phyloP scores from a whole-genome alignment of 1,140 invertebrate species.

The Drosophila rufa region DNA sequence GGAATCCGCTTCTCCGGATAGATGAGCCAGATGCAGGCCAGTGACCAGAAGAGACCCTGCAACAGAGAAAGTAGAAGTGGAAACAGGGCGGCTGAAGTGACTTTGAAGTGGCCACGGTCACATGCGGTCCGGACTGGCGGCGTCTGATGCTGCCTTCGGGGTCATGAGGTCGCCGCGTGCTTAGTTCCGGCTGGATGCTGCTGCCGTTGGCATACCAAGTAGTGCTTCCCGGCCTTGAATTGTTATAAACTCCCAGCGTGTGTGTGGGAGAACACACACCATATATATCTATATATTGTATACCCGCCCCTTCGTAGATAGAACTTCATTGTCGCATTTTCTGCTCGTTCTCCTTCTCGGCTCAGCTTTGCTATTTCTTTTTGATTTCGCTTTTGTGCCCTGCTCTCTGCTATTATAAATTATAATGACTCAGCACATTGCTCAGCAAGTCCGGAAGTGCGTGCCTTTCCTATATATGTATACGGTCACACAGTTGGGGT shows the following conservation, averaged over 20 bases:
- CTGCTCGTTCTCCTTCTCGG: slow-evolving; percentile 34
- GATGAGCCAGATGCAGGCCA: slow-evolving; percentile 90
- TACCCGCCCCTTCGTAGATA: slow-evolving; percentile 21
- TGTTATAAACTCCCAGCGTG: slow-evolving; percentile 62
- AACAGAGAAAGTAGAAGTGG: slow-evolving; percentile 18
- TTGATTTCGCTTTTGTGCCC: slow-evolving; percentile 32
- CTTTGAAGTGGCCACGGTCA: slow-evolving; percentile 45
- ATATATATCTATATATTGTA: background rate
- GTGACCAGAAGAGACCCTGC: slow-evolving; percentile 91
- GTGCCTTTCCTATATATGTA: slow-evolving; percentile 37
- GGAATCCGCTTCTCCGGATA: slow-evolving; percentile 89
- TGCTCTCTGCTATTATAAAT: slow-evolving; percentile 69
- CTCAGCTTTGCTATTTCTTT: slow-evolving; percentile 20
- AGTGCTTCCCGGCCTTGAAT: slow-evolving; percentile 65
- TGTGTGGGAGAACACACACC: slow-evolving; percentile 29
- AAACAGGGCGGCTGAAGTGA: slow-evolving; percentile 13
- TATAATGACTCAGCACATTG: slow-evolving; percentile 79
- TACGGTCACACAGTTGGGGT: slow-evolving; percentile 9
- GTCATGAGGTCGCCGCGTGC: slow-evolving; percentile 70
- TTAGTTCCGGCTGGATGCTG: slow-evolving; percentile 43
- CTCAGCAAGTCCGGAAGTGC: slow-evolving; percentile 56
- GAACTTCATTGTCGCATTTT: slow-evolving; percentile 78
- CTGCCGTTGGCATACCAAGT: slow-evolving; percentile 68
- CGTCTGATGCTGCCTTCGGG: slow-evolving; percentile 51
- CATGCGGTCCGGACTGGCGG: slow-evolving; percentile 36